A percentile compares a stretch with the other conserved stretches of the same genome.
Conservation (phyloP, 2,888 invertebrate species). For the Anarsia innoxiella region DNA sequence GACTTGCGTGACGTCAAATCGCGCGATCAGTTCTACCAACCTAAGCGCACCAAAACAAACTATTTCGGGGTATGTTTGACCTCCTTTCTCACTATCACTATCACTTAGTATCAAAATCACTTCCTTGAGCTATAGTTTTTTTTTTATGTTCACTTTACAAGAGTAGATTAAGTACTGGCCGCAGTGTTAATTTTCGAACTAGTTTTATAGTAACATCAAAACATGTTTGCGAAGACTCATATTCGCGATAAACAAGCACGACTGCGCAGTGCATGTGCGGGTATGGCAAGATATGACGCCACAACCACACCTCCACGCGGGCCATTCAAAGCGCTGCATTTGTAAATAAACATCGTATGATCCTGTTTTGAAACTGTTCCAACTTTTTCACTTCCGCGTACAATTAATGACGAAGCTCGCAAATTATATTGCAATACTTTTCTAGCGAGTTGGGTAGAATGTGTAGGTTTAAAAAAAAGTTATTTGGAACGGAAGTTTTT, state of each 20-base stretch:
- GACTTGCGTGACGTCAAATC: constrained; percentile 67
- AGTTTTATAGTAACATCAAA: constrained; percentile 44
- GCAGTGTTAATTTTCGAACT: constrained; percentile 13
- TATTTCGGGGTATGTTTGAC: constrained; percentile 6
- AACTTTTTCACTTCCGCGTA: constrained; percentile 20
- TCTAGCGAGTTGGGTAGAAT: no score
- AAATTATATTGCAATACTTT: no score
- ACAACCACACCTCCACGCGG: constrained; percentile 42
- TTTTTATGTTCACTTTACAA: constrained; percentile 16
- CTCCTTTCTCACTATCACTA: constrained; percentile 18
- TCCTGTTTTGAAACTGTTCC: constrained; percentile 37
- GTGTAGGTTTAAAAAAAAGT: no score
- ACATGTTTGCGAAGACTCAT: constrained; percentile 38
- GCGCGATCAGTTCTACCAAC: constrained; percentile 52
- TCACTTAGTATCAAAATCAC: constrained; percentile 8
- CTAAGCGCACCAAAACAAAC: constrained; percentile 38
- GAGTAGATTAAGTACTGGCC: constrained; percentile 25
- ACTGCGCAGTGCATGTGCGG: constrained; percentile 14
- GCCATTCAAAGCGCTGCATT: constrained; percentile 30
- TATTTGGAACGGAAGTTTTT: no score
- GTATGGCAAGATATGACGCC: constrained; percentile 18
- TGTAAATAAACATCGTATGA: constrained; percentile 61
- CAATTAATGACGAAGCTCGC: no score
- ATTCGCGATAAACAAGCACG: constrained; percentile 14
- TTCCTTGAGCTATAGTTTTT: constrained; percentile 12